Percentiles rank a stretch among this genome's conserved stretches.
phyloP scores from a whole-genome alignment of 2,797 vertebrate genomes.

The Ctenopoma kingsleyae region DNA sequence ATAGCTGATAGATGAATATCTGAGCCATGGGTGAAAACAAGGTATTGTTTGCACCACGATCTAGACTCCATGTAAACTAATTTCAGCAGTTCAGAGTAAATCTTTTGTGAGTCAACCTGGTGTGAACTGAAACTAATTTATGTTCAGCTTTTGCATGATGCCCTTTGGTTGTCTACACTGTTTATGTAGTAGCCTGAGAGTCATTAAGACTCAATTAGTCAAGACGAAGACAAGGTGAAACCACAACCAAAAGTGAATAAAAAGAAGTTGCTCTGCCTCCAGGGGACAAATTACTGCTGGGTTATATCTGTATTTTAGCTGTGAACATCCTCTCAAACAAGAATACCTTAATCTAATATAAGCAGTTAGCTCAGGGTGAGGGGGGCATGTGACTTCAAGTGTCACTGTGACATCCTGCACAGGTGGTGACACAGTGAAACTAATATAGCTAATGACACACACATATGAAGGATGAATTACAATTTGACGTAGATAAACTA shows the following conservation, averaged over 20 bases:
- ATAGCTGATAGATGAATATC: no score
- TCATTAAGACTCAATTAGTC: conserved; percentile 30
- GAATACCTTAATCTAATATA: conserved; percentile 1
- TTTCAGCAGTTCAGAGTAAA: conserved; percentile 7
- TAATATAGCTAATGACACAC: conserved; percentile 7
- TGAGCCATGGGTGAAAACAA: no score
- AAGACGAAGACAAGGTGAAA: conserved; percentile 25
- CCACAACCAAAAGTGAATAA: conserved; percentile 25
- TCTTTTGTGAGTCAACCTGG: background rate
- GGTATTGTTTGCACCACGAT: background rate
- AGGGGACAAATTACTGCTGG: background rate
- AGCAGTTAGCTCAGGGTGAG: background rate
- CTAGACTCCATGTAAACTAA: background rate
- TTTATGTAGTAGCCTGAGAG: conserved; percentile 27
- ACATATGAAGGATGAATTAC: background rate
- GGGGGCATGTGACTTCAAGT: background rate
- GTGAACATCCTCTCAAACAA: background rate
- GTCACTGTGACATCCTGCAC: background rate
- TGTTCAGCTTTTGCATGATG: conserved; percentile 31
- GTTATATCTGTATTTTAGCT: conserved; percentile 6
- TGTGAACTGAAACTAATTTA: conserved; percentile 12
- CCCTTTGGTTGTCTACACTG: background rate
- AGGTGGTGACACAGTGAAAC: background rate
- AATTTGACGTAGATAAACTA: background rate
- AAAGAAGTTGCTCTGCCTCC: background rate